These are phyloP conservation scores for Sarotherodon lohbergeri DNA, from an alignment of 2,113 vertebrate genomes.

Conservation along the genomic window DNA sequence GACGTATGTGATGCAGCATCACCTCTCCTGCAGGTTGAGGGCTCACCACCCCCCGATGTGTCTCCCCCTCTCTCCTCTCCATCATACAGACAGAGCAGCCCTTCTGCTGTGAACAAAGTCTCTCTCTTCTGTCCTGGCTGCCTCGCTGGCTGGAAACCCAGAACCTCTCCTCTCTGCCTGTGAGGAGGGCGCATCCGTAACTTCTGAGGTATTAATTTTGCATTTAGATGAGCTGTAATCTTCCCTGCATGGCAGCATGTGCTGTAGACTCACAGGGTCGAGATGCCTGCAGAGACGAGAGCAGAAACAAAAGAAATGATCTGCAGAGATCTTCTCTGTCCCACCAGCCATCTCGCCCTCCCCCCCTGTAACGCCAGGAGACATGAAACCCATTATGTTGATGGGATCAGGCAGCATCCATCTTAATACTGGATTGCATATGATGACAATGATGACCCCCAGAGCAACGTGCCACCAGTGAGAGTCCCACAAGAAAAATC, in stretches of 20 bases:
- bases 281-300: slow-evolving; percentile 24
- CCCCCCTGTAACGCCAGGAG: neutral
- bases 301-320: slow-evolving; percentile 48
- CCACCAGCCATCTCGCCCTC: neutral
- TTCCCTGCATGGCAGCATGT: neutral
- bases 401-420: slow-evolving; percentile 53
- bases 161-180: neutral
- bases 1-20: neutral
- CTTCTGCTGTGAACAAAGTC: neutral
- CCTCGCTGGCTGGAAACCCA: neutral
- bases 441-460: slow-evolving; percentile 27
- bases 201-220: slow-evolving; percentile 10
- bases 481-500: neutral
- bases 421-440: slow-evolving; percentile 27
- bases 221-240: neutral
- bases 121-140: neutral
- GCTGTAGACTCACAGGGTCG: neutral
- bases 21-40: neutral
- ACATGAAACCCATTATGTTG: slow-evolving; percentile 53
- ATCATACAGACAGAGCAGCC: neutral
- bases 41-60: neutral
- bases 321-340: slow-evolving; percentile 4
- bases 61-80: neutral
- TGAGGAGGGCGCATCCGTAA: neutral
- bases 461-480: slow-evolving; percentile 11